Conservation (phyloP, 2,888 invertebrate species). For the Bellardia pandia region DNA sequence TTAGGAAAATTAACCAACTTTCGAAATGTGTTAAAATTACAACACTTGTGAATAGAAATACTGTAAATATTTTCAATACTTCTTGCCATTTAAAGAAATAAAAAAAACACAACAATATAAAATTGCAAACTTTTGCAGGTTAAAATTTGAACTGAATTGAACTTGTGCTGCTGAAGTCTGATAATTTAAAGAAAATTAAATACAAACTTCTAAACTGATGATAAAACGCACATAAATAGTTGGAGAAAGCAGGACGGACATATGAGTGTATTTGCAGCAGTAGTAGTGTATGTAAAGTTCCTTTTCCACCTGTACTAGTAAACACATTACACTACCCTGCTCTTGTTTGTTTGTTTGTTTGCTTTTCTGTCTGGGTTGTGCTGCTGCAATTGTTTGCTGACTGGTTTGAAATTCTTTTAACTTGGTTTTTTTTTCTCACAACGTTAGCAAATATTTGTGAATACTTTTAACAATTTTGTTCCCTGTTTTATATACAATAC, state of each 20-base stretch:
- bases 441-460: conserved; percentile 24
- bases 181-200: neutral
- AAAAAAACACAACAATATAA: neutral
- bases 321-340: neutral
- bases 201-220: neutral
- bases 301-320: neutral
- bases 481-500: neutral
- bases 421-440: conserved; percentile 15
- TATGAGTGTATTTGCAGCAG: neutral
- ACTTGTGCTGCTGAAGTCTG: neutral
- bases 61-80: no score
- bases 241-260: neutral
- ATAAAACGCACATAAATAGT: neutral
- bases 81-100: neutral
- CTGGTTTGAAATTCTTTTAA: conserved; percentile 27
- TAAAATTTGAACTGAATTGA: neutral
- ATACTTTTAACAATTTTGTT: conserved; percentile 35
- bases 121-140: neutral
- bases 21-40: no score
- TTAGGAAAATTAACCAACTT: no score
- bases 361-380: conserved; percentile 4
- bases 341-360: conserved; percentile 2
- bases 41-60: no score
- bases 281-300: neutral
- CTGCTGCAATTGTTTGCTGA: conserved; percentile 11